phyloP scores from a whole-genome alignment of 1,140 invertebrate genomes.

The Uloborus diversus region DNA sequence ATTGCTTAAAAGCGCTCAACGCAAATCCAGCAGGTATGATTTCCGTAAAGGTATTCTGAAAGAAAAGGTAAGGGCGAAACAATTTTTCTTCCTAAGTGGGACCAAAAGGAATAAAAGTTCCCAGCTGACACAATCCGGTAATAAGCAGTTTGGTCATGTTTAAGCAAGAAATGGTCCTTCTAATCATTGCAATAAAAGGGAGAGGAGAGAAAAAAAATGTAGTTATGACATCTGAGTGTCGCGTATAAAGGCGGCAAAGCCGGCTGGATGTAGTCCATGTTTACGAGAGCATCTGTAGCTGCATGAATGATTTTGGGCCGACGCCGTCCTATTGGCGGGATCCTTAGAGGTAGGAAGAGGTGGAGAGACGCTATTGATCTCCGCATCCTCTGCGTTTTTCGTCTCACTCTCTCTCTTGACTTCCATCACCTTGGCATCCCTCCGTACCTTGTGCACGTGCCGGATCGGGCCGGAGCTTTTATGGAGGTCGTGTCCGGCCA shows the following conservation, averaged over 20 bases:
- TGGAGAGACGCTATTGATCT: conserved; percentile 51
- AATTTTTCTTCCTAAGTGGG: too few relatives aligned
- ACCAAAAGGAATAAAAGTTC: too few relatives aligned
- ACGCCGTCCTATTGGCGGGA: conserved; percentile 30
- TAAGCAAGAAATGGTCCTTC: too few relatives aligned
- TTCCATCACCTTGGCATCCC: conserved; percentile 22
- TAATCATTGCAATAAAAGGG: background rate
- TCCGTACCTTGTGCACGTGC: conserved; percentile 32
- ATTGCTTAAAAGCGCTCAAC: too few relatives aligned
- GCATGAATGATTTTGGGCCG: conserved; percentile 31
- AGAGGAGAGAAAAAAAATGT: background rate
- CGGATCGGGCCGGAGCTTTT: background rate
- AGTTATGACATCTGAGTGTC: background rate
- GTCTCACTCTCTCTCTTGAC: conserved; percentile 7
- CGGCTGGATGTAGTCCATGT: background rate
- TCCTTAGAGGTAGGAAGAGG: conserved; percentile 40
- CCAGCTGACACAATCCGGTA: too few relatives aligned
- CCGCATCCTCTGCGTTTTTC: conserved; percentile 12
- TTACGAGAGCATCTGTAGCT: conserved; percentile 37
- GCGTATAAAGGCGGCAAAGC: background rate
- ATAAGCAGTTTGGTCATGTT: too few relatives aligned
- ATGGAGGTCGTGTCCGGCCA: background rate
- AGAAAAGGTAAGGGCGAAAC: too few relatives aligned
- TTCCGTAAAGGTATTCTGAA: too few relatives aligned
- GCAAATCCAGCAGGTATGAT: too few relatives aligned